Base-by-base conservation (phyloP, 2,113 vertebrate species). In the Cyanoderma ruficeps region DNA sequence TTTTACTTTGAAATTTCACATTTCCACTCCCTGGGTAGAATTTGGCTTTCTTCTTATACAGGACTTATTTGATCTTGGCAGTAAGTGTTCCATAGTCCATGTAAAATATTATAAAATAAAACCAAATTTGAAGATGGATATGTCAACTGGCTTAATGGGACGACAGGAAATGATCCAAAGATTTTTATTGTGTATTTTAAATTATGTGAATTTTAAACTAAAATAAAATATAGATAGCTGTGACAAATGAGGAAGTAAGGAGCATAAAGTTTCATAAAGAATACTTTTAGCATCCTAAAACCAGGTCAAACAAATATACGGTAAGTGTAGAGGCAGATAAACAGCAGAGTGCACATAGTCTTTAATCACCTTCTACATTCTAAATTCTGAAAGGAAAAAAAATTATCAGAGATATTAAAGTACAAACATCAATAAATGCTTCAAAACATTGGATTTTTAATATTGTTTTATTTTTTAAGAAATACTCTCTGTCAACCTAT, bases 381-480 rank as follows among this genome's bases (percentile, higher is more conserved):
- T 85, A 65, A 76, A 83, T 65, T 88, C 31, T 65, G 35, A 82
- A 71, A 89, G 18, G 64, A 90, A 90, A 52, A 31, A 60, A 24
- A 27, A 72, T 59, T 56, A 24, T 33, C 55, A 56, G 65, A 76
- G 23, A 83, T 65, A 83, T 22, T 9, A 37, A 87, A 64, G 25
- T 46, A 82, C 20, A 76, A 87, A 59, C 17, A 60, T 88, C n/a
- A 87, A 93, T 17, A 85, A 47, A 55, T 65, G 3, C 22, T 72
- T 57, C 39, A 39, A 83, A 95, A 63, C 50, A 52, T 6, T 67
- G 50, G 15, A 30, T 50, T 76, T 87, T 64, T 31, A 46, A 33
- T 44, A 49, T 68, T 49, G 25, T 74, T 94, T 94, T 94, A 87
- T 92, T 95, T 94, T 93, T 91, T 31, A 92, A 69, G 81, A 94